phyloP scores from a whole-genome alignment of 2,113 vertebrate species.

The Heterocephalus glaber region DNA sequence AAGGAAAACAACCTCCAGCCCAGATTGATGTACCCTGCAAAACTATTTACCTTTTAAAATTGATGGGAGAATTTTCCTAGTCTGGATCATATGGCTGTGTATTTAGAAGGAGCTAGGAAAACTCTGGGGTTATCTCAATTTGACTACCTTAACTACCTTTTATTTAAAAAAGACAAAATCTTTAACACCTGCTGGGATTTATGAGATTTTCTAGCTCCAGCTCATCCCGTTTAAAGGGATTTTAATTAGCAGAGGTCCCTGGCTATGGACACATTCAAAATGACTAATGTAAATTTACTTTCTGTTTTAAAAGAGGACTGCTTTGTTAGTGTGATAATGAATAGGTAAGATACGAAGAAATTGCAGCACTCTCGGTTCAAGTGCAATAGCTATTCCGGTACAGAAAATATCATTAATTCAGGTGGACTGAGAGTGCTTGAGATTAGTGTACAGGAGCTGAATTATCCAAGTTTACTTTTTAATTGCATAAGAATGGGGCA shows the following conservation, averaged over 20 bases:
- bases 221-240: not conserved
- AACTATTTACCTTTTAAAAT: too few species aligned
- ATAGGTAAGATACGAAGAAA: not conserved
- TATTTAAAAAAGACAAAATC: not conserved
- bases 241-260: not conserved
- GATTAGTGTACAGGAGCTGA: not conserved
- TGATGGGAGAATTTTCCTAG: too few species aligned
- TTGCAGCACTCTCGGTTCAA: not conserved
- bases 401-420: not conserved
- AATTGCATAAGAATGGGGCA: not conserved
- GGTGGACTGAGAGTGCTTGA: not conserved
- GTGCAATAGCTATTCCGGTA: not conserved
- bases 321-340: slow-evolving; percentile 2
- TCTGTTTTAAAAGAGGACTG: slow-evolving; percentile 55
- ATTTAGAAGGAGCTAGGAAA: slow-evolving; percentile 30
- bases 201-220: not conserved
- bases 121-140: slow-evolving; percentile 7
- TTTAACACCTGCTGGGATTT: not conserved
- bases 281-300: too few species aligned
- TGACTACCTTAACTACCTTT: slow-evolving; percentile 39
- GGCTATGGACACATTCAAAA: slow-evolving; percentile 3
- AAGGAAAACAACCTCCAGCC: too few species aligned
- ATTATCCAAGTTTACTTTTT: slow-evolving; percentile 1
- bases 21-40: too few species aligned
- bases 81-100: too few species aligned